A percentile compares a stretch with the other conserved stretches of the same genome.
These are phyloP conservation scores for Cygnus buccinator DNA, from an alignment of 2,113 vertebrate genomes.

Conservation along the genomic window DNA sequence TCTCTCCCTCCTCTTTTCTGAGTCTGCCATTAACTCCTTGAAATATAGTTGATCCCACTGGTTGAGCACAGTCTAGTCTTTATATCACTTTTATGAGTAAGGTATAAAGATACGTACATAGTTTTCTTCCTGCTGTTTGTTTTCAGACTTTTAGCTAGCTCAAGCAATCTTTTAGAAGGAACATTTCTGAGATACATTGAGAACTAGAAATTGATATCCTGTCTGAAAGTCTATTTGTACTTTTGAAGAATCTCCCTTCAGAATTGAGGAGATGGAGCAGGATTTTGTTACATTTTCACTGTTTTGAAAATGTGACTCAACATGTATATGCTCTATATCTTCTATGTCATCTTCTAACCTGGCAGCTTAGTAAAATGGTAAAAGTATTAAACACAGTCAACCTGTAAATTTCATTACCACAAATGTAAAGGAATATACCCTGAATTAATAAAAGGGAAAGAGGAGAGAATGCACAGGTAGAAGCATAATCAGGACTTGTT, in stretches of 20 bases:
- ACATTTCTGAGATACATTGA: neutral
- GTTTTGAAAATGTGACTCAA: constrained; percentile 27
- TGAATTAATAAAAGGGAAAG: constrained; percentile 50
- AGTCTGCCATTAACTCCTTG: neutral
- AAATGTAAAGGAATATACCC: constrained; percentile 28
- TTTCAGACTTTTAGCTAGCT: neutral
- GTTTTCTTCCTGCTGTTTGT: neutral
- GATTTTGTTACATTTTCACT: neutral
- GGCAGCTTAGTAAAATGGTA: constrained; percentile 27
- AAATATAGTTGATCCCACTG: neutral
- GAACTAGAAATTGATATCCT: neutral
- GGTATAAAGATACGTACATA: neutral
- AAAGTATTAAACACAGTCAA: constrained; percentile 45
- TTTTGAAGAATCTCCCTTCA: neutral
- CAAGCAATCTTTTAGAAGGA: neutral
- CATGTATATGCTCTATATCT: neutral
- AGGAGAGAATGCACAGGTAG: constrained; percentile 47
- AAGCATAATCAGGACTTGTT: constrained; percentile 52
- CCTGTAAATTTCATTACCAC: constrained; percentile 17
- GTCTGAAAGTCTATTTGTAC: neutral
- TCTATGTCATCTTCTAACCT: constrained; percentile 35
- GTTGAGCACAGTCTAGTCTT: neutral
- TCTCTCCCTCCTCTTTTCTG: neutral
- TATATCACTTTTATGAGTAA: neutral
- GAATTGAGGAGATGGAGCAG: neutral